Percentiles rank a stretch among this genome's conserved stretches.
Evolutionary conservation across 2,113 vertebrate species (phyloP).

Genomic region (Rhinolophus ferrumequinum): DNA sequence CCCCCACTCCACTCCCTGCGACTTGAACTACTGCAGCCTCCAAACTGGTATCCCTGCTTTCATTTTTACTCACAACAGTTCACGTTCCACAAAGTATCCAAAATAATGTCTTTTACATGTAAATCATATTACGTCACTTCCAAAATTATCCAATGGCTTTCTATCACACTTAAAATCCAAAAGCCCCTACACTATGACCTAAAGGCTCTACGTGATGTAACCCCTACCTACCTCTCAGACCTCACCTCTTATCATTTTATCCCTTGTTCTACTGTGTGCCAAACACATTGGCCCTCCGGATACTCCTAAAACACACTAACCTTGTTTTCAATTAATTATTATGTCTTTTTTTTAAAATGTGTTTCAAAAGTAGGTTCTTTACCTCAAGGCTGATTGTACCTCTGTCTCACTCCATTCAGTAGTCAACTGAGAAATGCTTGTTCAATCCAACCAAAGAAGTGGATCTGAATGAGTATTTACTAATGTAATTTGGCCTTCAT

Average conservation of each 20-base stretch:
- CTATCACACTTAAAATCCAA: conserved; percentile 33
- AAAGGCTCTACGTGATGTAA: background rate
- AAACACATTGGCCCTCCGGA: background rate
- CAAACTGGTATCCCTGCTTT: background rate
- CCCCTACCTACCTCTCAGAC: background rate
- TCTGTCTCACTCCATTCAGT: conserved; percentile 8
- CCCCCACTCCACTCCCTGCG: background rate
- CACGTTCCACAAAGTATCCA: background rate
- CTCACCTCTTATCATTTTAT: background rate
- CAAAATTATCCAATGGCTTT: background rate
- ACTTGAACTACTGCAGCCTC: background rate
- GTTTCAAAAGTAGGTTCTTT: conserved; percentile 54
- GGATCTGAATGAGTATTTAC: conserved; percentile 10
- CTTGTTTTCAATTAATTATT: background rate
- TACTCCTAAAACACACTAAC: background rate
- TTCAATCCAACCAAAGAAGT: conserved; percentile 39
- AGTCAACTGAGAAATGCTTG: conserved; percentile 41
- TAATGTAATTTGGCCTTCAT: conserved; percentile 21
- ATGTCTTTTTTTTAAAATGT: background rate
- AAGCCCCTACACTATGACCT: background rate
- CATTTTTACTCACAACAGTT: conserved; percentile 22
- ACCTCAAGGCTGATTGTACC: conserved; percentile 11
- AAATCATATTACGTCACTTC: conserved; percentile 8
- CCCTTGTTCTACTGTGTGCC: background rate
- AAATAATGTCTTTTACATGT: conserved; percentile 19